A percentile compares a stretch with the other conserved stretches of the same genome.
These are phyloP conservation scores for Leptopilina boulardi DNA, from an alignment of 1,140 invertebrate species.

Conservation along the genomic window DNA sequence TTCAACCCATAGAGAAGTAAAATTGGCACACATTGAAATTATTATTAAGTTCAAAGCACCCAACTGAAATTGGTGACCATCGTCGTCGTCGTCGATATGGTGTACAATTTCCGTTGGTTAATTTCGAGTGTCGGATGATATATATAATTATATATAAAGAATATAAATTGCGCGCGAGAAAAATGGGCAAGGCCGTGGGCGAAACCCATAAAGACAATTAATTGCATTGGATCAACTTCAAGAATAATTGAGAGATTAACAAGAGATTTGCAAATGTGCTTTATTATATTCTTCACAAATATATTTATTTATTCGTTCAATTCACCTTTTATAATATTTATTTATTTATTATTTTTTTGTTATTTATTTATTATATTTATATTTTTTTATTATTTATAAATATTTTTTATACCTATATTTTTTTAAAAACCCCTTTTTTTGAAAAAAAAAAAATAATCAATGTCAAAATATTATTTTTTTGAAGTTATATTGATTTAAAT, in stretches of 20 bases:
- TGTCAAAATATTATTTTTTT: no score
- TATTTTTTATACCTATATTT: no score
- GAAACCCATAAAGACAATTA: background rate
- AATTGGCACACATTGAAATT: constrained; percentile 23
- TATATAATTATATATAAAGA: constrained; percentile 30
- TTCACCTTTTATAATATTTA: no score
- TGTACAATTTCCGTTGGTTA: constrained; percentile 11
- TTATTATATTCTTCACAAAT: no score
- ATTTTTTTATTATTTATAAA: no score
- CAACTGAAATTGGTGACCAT: constrained; percentile 18
- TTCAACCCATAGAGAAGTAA: constrained; percentile 11
- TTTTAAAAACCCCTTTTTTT: no score
- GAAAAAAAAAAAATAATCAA: no score
- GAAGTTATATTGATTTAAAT: no score
- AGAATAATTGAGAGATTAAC: constrained; percentile 7
- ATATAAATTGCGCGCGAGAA: background rate
- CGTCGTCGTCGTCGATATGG: background rate
- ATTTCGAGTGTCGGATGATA: constrained; percentile 22
- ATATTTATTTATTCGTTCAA: no score
- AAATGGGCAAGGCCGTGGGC: constrained; percentile 10
- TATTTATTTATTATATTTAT: no score
- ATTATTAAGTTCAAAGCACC: constrained; percentile 22
- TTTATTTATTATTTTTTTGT: no score
- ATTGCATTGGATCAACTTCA: constrained; percentile 4
- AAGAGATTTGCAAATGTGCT: background rate